Conservation (phyloP, 2,113 vertebrate genomes). For the Lamprologus speciosus region DNA sequence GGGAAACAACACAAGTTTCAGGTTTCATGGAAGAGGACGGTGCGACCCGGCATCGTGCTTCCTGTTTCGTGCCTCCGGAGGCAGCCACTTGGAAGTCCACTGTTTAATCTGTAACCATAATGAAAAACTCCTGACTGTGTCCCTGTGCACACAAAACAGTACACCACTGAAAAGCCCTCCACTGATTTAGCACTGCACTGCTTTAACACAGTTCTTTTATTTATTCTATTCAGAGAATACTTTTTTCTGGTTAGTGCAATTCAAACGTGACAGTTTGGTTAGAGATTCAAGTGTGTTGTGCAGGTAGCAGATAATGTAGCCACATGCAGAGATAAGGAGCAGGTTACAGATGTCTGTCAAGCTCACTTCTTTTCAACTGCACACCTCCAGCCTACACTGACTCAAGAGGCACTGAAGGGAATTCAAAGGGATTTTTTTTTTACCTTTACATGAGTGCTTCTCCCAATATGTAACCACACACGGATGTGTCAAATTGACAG, state of each 20-base stretch:
- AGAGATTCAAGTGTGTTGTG: not conserved
- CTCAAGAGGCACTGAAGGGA: not conserved
- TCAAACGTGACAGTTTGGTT: not conserved
- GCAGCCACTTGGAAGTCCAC: not conserved
- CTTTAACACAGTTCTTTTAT: not conserved
- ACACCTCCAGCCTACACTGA: not conserved
- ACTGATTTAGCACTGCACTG: not conserved
- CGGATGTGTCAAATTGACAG: not conserved
- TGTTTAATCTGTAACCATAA: not conserved
- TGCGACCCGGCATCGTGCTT: constrained; percentile 32
- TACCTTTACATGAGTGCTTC: not conserved
- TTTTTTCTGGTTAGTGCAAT: not conserved
- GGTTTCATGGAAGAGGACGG: constrained; percentile 42
- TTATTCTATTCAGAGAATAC: not conserved
- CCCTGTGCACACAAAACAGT: not conserved
- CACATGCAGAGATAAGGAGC: not conserved
- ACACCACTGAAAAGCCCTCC: not conserved
- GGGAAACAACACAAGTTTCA: constrained; percentile 22
- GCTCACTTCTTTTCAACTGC: not conserved
- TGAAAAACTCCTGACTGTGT: not conserved
- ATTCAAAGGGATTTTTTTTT: not conserved
- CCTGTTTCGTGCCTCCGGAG: constrained; percentile 16
- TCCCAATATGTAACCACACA: not conserved
- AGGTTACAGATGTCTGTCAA: not conserved
- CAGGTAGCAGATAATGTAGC: not conserved